A percentile compares a stretch with the other conserved stretches of the same genome.
phyloP scores from a whole-genome alignment of 2,888 invertebrate species.

The Lomographa bimaculata region DNA sequence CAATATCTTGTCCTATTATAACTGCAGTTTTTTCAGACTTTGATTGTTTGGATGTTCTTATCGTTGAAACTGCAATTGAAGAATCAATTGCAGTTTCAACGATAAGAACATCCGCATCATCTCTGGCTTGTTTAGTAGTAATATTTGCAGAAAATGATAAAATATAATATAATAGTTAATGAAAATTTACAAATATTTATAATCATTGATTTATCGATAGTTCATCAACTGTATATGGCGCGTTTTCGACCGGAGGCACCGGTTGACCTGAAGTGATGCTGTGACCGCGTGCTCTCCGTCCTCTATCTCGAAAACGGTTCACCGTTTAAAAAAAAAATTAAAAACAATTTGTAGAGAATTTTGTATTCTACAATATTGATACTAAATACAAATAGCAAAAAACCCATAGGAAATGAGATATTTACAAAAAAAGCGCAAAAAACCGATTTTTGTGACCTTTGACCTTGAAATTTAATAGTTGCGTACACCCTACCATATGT shows the following conservation, averaged over 20 bases:
- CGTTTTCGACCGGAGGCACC: not conserved
- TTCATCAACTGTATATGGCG: not conserved
- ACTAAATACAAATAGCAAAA: constrained; percentile 17
- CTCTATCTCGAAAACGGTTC: constrained; percentile 7
- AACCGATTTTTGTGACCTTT: constrained; percentile 3
- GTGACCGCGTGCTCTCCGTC: not conserved
- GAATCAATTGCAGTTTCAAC: too few species aligned
- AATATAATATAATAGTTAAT: not conserved
- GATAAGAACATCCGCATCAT: too few species aligned
- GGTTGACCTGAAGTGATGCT: constrained; percentile 1
- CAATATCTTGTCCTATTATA: constrained; percentile 53
- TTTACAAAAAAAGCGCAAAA: constrained; percentile 2
- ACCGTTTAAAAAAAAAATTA: constrained; percentile 7
- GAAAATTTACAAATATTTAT: not conserved
- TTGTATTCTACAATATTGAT: constrained; percentile 18
- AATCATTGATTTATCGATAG: not conserved
- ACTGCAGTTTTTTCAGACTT: too few species aligned
- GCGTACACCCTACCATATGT: constrained; percentile 6
- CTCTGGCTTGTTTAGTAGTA: too few species aligned
- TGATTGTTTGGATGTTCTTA: too few species aligned
- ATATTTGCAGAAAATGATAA: not conserved
- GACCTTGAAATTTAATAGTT: constrained; percentile 9
- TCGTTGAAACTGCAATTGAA: too few species aligned
- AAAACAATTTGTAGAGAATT: constrained; percentile 17
- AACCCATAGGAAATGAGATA: constrained; percentile 13